Evolutionary conservation across 1,140 invertebrate genomes (phyloP), one percentile per base, ranked within the genome.

Genomic region (Pseudomyrmex gracilis): DNA sequence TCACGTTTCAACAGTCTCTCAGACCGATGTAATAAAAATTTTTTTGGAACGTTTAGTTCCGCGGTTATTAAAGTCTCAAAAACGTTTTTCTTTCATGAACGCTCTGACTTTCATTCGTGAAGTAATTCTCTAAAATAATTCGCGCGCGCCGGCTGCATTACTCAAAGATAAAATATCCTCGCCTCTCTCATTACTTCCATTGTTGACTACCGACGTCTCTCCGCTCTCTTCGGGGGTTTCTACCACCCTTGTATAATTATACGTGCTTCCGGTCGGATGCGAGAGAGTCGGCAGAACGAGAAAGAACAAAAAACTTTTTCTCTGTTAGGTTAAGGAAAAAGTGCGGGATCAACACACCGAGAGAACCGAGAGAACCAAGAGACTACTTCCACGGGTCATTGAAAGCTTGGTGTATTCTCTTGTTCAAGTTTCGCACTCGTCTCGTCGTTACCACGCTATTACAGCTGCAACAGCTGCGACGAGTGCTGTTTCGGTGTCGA

Each of bases 381-480:
- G 76, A 58, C 20, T 70, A 57, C 45, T 80, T 80, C 53, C 76
- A 80, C 45, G 53, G 43, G 22, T 80, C 76, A 80, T 80, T 80
- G 76, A 80, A 60, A 80, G 66, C 20, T 5, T 43, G 43, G 76
- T 80, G 24, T n/a, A 58, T 43, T 12, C 66, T 60, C 43, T 70
- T 80, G 53, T 80, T 57, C 66, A 58, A 78, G 76, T 80, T 80
- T 71, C 43, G 43, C 66, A 80, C 53, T 70, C 66, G 53, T 58
- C 53, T 60, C n/a, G 66, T 80, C 76, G 66, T 80, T 71, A 71
- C 53, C 43, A 70, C 66, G 53, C 53, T 49, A 80, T 80, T 70
- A 80, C 64, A 58, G 51, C 53, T 58, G 64, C 53, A 70, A 58
- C 64, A 78, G 64, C 64, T 63, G 76, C 63, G 51, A 68, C 53